Evolutionary conservation across 1,140 invertebrate genomes (phyloP).

Genomic region (Drosophila kikkawai): DNA sequence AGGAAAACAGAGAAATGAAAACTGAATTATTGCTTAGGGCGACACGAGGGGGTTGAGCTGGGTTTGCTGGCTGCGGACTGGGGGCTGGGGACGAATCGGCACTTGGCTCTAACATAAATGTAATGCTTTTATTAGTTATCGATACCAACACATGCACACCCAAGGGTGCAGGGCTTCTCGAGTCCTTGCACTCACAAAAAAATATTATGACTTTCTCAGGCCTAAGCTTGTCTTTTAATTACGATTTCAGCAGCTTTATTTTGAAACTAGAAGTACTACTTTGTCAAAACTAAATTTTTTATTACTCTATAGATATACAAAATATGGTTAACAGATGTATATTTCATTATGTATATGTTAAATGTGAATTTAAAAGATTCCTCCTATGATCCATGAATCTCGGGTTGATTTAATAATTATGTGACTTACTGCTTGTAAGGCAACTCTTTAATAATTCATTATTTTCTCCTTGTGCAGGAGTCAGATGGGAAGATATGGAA

Average conservation of each 20-base stretch:
- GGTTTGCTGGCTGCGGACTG: not conserved
- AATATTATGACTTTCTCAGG: too few relatives aligned
- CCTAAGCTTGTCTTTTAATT: too few relatives aligned
- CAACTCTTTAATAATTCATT: constrained; percentile 3
- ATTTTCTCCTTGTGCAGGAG: constrained; percentile 10
- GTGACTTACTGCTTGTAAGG: constrained; percentile 4
- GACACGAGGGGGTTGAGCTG: constrained; percentile 22
- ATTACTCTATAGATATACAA: too few relatives aligned
- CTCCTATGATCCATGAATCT: not conserved
- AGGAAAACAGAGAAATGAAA: constrained; percentile 66
- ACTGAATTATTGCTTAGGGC: constrained; percentile 72
- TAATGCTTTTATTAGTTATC: constrained; percentile 82
- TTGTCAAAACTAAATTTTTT: too few relatives aligned
- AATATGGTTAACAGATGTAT: too few relatives aligned
- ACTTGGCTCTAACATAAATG: constrained; percentile 67
- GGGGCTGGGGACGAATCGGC: constrained; percentile 10
- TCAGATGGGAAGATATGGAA: constrained; percentile 23
- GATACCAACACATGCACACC: constrained; percentile 49
- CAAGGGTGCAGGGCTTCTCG: constrained; percentile 11
- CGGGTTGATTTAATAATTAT: constrained; percentile 2
- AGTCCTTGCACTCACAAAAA: constrained; percentile 16
- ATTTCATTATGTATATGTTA: too few relatives aligned
- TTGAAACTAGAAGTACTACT: too few relatives aligned
- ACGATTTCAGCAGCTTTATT: too few relatives aligned
- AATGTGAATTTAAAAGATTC: not conserved